A percentile compares a stretch with the other conserved stretches of the same genome.
These are phyloP conservation scores for Trissolcus japonicus DNA, from an alignment of 2,888 invertebrate species.

Conservation along the genomic window DNA sequence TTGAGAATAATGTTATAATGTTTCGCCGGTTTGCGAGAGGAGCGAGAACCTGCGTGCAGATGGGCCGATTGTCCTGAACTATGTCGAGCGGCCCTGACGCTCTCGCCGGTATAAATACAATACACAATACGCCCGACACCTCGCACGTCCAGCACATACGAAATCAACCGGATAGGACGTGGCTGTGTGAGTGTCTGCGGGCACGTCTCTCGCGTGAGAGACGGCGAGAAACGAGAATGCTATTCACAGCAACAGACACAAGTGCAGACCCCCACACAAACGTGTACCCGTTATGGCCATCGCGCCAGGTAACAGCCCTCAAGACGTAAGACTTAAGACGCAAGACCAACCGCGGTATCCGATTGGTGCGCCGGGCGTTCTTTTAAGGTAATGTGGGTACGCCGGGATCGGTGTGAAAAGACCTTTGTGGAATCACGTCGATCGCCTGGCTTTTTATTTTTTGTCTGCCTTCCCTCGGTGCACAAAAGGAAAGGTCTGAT, in stretches of 20 bases:
- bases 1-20: constrained; percentile 10
- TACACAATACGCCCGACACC: constrained; percentile 56
- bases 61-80: constrained; percentile 44
- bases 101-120: constrained; percentile 53
- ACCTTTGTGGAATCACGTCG: constrained; percentile 53
- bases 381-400: constrained; percentile 37
- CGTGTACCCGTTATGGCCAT: constrained; percentile 36
- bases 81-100: constrained; percentile 44
- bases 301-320: constrained; percentile 29
- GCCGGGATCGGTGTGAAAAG: constrained; percentile 52
- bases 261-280: constrained; percentile 4
- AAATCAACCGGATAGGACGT: constrained; percentile 19
- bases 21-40: constrained; percentile 22
- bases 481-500: constrained; percentile 23
- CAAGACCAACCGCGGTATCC: constrained; percentile 2
- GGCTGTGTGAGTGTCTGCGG: not conserved
- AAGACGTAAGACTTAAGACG: constrained; percentile 13
- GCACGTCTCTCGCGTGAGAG: constrained; percentile 8
- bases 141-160: constrained; percentile 27
- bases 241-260: constrained; percentile 34
- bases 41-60: constrained; percentile 36
- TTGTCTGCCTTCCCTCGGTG: constrained; percentile 12
- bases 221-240: constrained; percentile 34
- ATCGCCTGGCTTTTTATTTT: constrained; percentile 44
- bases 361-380: constrained; percentile 28